Evolutionary conservation across 1,140 invertebrate genomes (phyloP).

Genomic region (Drosophila navojoa): DNA sequence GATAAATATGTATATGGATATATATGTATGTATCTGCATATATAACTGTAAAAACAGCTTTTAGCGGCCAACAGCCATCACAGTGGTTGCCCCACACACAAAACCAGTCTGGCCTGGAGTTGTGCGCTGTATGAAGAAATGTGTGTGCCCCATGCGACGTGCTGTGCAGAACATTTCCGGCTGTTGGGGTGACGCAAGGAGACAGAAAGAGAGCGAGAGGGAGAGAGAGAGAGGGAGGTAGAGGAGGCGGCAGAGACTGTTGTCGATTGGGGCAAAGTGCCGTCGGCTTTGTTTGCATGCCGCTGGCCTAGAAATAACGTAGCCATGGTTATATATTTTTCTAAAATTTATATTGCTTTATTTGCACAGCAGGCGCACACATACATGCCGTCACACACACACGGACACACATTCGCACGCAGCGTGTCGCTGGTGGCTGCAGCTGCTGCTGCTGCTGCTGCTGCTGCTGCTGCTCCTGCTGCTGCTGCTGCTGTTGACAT

Average conservation of each 20-base stretch:
- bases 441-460: conserved; percentile 9
- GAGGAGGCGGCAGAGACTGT: conserved; percentile 11
- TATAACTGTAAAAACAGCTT: conserved; percentile 74
- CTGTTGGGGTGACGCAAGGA: conserved; percentile 24
- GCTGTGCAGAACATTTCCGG: conserved; percentile 74
- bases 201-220: neutral
- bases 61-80: conserved; percentile 71
- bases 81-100: conserved; percentile 29
- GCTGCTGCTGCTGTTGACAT: conserved; percentile 60
- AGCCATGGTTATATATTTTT: conserved; percentile 67
- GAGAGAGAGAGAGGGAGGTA: neutral
- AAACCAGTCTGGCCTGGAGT: conserved; percentile 6
- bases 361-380: conserved; percentile 32
- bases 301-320: conserved; percentile 71
- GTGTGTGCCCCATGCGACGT: conserved; percentile 60
- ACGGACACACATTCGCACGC: conserved; percentile 1
- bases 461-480: conserved; percentile 48
- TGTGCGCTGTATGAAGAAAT: conserved; percentile 25
- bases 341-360: conserved; percentile 78
- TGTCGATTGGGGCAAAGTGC: conserved; percentile 64
- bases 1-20: conserved; percentile 3
- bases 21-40: neutral
- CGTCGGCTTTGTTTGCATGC: conserved; percentile 78
- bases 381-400: neutral
- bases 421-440: conserved; percentile 10